Conservation (phyloP, 2,113 vertebrate genomes). For the Seriola quinqueradiata region DNA sequence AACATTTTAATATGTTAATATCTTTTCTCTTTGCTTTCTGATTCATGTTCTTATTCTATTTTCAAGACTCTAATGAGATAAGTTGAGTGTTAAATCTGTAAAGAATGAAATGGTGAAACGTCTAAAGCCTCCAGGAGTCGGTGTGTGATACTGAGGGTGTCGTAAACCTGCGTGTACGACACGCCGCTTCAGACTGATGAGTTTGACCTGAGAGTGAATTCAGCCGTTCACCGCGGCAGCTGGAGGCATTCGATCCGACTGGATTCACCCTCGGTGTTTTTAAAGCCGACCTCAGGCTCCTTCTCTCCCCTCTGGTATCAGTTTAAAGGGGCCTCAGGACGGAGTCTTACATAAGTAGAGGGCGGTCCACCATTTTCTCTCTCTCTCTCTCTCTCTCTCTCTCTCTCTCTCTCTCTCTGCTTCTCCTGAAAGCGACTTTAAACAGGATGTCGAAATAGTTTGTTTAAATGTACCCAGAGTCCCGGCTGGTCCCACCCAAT, state of each 20-base stretch:
- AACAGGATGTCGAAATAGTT: slow-evolving; percentile 92
- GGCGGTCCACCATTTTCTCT: slow-evolving; percentile 39
- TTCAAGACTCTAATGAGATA: no score
- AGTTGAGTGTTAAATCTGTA: no score
- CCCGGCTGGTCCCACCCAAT: slow-evolving; percentile 88
- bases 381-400: neutral
- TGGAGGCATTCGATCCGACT: neutral
- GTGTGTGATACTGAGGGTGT: no score
- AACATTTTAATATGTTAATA: no score
- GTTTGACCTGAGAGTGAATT: neutral
- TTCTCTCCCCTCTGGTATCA: slow-evolving; percentile 3
- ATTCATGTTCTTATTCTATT: no score
- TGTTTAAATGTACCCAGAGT: slow-evolving; percentile 91
- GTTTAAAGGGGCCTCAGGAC: slow-evolving; percentile 25
- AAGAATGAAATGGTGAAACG: no score
- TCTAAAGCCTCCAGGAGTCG: no score
- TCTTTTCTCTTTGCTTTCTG: no score
- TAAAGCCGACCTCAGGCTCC: slow-evolving; percentile 21
- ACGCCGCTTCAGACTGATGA: neutral
- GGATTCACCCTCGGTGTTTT: slow-evolving; percentile 4
- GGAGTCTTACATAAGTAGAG: slow-evolving; percentile 73
- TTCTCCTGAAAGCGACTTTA: slow-evolving; percentile 83
- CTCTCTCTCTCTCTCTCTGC: slow-evolving; percentile 11
- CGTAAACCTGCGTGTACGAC: neutral
- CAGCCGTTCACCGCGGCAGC: neutral